Evolutionary conservation across 2,797 vertebrate genomes (phyloP), one percentile per base, ranked within the genome.

Genomic region (Xenopus petersii): DNA sequence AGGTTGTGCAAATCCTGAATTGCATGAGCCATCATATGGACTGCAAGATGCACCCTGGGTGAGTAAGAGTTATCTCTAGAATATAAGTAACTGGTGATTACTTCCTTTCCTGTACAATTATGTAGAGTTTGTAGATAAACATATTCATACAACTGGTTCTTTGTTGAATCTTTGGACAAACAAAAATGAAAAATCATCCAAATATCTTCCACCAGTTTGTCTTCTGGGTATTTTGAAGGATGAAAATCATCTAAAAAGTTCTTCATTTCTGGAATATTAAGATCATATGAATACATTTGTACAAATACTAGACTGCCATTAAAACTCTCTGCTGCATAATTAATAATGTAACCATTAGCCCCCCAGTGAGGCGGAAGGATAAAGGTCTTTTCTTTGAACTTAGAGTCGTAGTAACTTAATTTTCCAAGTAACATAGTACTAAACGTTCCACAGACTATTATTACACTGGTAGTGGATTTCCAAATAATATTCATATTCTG

Each of bases 361-460:
- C 56, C n/a, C 56, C 56, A 59, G 16, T 10, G 9, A n/a, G 56
- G 56, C 21, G 7, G 56, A 2, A 75, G 3, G 13, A 75, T 62
- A 24, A 68, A 63, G 6, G 58, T 75, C 16, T 63, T 75, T 1
- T 54, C 46, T 2, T 21, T 8, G 11, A 33, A 2, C 8, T n/a
- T 6, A 42, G 1, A 12, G 12, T 5, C 13, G 7, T 15, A n/a
- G 17, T 1, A 5, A 59, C 17, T n/a, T 10, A 59, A 59, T n/a
- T n/a, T 47, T 33, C 21, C 30, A 36, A 68, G 16, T 36, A 17
- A 17, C 6, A 55, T 10, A 2, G 36, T 11, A 30, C 26, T 21
- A 54, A 68, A 13, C 2, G 58, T 21, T 10, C 71, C 70, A 63
- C 65, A 68, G 15, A 68, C 1, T 5, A 75, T 26, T 54, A 75